Evolutionary conservation across 2,113 vertebrate species (phyloP).

Genomic region (Stegastes partitus): DNA sequence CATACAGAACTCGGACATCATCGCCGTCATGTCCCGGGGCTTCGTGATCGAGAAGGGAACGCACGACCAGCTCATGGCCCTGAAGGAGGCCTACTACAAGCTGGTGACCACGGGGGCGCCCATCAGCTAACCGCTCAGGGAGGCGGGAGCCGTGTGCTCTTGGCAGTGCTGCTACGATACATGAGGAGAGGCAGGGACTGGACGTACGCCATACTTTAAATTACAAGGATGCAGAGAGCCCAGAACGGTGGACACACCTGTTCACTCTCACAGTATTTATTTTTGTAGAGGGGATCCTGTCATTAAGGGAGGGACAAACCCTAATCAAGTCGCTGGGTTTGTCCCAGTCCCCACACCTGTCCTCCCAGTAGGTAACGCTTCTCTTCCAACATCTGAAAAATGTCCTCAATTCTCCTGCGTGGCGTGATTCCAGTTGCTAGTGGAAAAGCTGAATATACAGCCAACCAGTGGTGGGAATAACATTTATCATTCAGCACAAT

Average conservation of each 20-base stretch:
- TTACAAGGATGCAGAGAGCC: background rate
- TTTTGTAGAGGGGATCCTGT: conserved; percentile 7
- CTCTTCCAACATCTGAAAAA: too few species aligned
- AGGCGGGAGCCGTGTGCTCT: background rate
- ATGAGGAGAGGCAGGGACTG: background rate
- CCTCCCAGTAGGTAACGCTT: too few species aligned
- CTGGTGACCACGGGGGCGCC: conserved; percentile 87
- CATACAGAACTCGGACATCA: conserved; percentile 87
- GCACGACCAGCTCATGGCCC: conserved; percentile 84
- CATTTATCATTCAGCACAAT: too few species aligned
- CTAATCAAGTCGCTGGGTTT: too few species aligned
- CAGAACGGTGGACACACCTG: background rate
- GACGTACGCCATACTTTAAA: background rate
- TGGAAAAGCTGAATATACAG: too few species aligned
- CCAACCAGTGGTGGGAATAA: too few species aligned
- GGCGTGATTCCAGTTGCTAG: too few species aligned
- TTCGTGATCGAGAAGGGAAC: conserved; percentile 83
- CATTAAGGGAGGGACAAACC: background rate
- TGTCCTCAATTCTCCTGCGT: too few species aligned
- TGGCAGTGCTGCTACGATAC: background rate
- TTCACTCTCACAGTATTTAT: conserved; percentile 58
- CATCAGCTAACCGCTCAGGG: conserved; percentile 80
- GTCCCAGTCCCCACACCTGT: too few species aligned
- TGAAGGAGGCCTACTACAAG: conserved; percentile 86
- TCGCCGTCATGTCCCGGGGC: conserved; percentile 87